Percentiles rank a stretch among this genome's conserved stretches.
These are phyloP conservation scores for Myiagra hebetior DNA, from an alignment of 2,113 vertebrate species.

Conservation along the genomic window DNA sequence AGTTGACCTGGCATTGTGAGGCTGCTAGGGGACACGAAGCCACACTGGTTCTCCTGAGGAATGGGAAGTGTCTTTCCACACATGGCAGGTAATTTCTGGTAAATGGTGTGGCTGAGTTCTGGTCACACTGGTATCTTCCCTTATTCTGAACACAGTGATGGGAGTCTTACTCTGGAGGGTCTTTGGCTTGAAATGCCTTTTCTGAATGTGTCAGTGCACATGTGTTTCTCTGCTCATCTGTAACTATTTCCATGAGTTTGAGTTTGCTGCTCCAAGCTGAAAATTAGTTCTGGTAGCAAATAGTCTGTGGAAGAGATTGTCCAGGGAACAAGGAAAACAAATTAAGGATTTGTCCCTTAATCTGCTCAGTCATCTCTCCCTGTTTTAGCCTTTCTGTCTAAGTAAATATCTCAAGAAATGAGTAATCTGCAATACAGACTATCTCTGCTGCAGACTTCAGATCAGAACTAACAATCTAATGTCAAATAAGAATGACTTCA, in stretches of 20 bases:
- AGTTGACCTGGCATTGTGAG: constrained; percentile 14
- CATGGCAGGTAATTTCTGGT: neutral
- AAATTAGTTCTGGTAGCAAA: neutral
- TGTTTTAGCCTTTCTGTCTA: neutral
- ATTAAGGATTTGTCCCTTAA: neutral
- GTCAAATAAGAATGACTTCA: constrained; percentile 27
- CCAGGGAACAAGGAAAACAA: neutral
- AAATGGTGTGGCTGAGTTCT: neutral
- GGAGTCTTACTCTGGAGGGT: neutral
- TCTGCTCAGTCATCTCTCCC: neutral
- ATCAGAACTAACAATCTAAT: neutral
- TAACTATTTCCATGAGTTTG: neutral
- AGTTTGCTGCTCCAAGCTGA: neutral
- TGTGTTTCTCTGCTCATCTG: neutral
- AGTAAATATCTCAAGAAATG: neutral
- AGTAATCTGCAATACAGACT: neutral
- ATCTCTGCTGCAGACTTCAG: neutral
- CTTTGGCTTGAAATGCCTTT: neutral
- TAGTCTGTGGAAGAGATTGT: neutral
- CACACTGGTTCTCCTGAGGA: neutral
- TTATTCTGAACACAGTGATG: neutral
- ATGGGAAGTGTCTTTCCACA: neutral
- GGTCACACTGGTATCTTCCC: neutral
- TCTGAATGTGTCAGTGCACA: neutral
- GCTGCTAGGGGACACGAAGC: constrained; percentile 29